A percentile compares a stretch with the other conserved stretches of the same genome.
Evolutionary conservation across 2,797 vertebrate genomes (phyloP).

Genomic region (Acanthiza pusilla): DNA sequence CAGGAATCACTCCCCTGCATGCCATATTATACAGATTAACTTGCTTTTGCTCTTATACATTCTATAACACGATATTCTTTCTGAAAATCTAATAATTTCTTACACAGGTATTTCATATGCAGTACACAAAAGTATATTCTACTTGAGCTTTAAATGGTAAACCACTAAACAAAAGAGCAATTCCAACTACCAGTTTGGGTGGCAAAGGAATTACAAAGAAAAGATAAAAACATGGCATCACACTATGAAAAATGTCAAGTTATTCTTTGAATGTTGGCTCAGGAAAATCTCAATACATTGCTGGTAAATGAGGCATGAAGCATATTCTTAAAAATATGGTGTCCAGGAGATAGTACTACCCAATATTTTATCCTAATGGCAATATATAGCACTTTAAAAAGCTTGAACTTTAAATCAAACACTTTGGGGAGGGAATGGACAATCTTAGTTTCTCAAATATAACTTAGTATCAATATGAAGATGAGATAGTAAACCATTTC

Average conservation of each 20-base stretch:
- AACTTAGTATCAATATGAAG: background rate
- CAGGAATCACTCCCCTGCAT: background rate
- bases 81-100: background rate
- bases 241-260: conserved; percentile 14
- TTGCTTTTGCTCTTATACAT: background rate
- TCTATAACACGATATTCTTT: background rate
- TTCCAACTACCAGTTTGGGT: background rate
- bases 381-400: conserved; percentile 1
- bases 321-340: conserved; percentile 27
- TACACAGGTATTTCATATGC: background rate
- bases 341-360: background rate
- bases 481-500: background rate
- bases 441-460: conserved; percentile 6
- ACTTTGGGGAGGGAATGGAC: background rate
- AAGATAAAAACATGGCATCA: background rate
- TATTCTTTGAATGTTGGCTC: conserved; percentile 36
- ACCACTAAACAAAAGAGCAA: background rate
- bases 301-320: conserved; percentile 53
- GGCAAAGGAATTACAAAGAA: background rate
- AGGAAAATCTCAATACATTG: conserved; percentile 55
- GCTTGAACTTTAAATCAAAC: conserved; percentile 49
- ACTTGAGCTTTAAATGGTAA: background rate
- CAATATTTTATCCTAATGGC: conserved; percentile 41
- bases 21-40: background rate
- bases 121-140: background rate